phyloP scores from a whole-genome alignment of 2,113 vertebrate genomes.

The Electrona antarctica region DNA sequence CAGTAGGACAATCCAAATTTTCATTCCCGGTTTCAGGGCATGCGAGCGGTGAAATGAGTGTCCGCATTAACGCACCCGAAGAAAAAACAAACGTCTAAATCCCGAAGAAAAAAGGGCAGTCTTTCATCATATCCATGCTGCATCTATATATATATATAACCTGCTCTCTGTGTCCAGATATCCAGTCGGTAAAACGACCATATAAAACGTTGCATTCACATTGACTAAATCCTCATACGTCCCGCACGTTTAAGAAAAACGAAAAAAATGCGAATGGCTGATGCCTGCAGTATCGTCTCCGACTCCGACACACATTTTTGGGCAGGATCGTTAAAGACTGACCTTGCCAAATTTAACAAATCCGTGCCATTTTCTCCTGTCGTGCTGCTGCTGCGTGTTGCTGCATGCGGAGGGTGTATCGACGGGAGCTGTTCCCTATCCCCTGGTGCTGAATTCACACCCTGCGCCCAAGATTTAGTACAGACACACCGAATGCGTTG shows the following conservation, averaged over 20 bases:
- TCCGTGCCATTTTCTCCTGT: constrained; percentile 49
- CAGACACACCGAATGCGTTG: constrained; percentile 54
- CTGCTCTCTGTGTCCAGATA: constrained; percentile 78
- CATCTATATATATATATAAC: constrained; percentile 59
- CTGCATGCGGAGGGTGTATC: constrained; percentile 67
- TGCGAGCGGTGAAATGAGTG: constrained; percentile 57
- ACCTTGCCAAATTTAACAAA: constrained; percentile 82
- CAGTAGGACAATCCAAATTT: constrained; percentile 98
- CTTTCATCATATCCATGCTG: constrained; percentile 83
- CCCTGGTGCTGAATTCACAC: constrained; percentile 85
- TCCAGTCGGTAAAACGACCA: constrained; percentile 66
- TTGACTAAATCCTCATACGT: constrained; percentile 51
- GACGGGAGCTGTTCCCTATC: too few species aligned
- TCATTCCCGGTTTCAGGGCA: constrained; percentile 94
- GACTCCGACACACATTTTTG: constrained; percentile 38
- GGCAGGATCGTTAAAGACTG: constrained; percentile 72
- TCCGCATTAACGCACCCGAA: neutral
- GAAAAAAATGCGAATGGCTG: too few species aligned
- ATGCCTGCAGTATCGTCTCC: constrained; percentile 36
- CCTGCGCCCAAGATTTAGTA: constrained; percentile 69
- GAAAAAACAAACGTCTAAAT: constrained; percentile 55
- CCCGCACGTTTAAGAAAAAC: constrained; percentile 31
- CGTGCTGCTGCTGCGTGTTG: constrained; percentile 66
- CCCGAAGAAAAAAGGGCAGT: constrained; percentile 76
- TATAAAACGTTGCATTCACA: constrained; percentile 67